Conservation (phyloP, 2,113 vertebrate genomes). For the Apteryx mantelli region DNA sequence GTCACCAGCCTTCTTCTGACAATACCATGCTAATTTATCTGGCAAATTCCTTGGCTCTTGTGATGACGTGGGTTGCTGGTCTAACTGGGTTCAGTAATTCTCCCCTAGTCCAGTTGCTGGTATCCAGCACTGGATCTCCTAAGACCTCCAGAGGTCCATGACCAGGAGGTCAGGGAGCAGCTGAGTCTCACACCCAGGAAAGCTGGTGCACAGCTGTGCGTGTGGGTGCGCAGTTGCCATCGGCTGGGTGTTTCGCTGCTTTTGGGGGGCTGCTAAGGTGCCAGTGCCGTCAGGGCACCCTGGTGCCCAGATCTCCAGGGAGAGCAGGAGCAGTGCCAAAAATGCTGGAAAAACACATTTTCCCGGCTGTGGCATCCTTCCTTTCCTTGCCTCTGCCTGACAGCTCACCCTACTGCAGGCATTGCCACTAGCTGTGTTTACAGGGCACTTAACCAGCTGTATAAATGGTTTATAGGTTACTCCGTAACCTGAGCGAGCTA, state of each 20-base stretch:
- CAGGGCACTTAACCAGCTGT: background rate
- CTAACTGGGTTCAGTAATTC: background rate
- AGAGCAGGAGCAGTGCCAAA: background rate
- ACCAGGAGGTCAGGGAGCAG: background rate
- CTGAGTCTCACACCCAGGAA: background rate
- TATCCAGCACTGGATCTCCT: background rate
- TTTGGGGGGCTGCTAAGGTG: too few relatives aligned
- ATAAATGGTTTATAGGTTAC: background rate
- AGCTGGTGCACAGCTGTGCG: background rate
- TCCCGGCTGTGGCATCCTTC: background rate
- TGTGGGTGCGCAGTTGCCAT: too few relatives aligned
- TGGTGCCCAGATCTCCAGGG: too few relatives aligned
- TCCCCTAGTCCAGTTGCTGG: background rate
- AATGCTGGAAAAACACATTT: background rate
- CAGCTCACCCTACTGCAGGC: background rate
- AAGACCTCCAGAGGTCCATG: background rate
- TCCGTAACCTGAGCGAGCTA: background rate
- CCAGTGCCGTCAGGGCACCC: too few relatives aligned
- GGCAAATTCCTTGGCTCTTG: background rate
- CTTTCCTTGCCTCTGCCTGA: accelerated
- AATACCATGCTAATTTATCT: background rate
- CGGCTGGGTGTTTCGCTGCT: too few relatives aligned
- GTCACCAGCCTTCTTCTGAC: background rate
- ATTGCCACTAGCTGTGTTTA: background rate
- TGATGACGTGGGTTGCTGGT: background rate